Evolutionary conservation across 2,888 invertebrate genomes (phyloP), one percentile per base, ranked within the genome.

Genomic region (Leptinotarsa tumamoca): DNA sequence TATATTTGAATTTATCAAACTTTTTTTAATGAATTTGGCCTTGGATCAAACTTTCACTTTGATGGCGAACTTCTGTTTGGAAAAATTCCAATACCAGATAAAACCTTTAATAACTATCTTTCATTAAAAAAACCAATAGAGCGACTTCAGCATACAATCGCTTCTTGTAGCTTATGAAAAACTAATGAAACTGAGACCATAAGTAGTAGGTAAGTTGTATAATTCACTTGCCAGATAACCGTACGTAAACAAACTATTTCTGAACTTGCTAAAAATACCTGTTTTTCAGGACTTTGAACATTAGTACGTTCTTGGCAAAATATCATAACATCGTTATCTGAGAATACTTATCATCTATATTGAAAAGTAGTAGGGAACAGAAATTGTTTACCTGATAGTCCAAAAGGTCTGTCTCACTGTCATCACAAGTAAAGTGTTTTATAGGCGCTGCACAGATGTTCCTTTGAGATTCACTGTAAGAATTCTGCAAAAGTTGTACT

Each of bases 321-420:
- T 33, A 43, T 43, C 63, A 63, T 14, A 63, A 18, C n/a, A 33
- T 63, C 63, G 15, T 63, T 58, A 58, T 58, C 14, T 58, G 15
- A 27, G 23, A 43, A n/a, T 13, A 58, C 58, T 58, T 58, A 17
- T 17, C 15, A 52, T 52, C 52, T 3, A 15, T 52, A 10, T 43
- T 43, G 10, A 43, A 33, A 33, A 33, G 33, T 33, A 7, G 7
- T 33, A 33, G 33, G 33, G 33, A 33, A 7, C 7, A 33, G 7
- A 33, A 43, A 43, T 43, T 3, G 79, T 79, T 76, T 79, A 82
- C 82, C 43, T 74, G 74, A 33, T 79, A 67, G 17, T 85, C 85
- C 74, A 80, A 75, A 33, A 80, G 63, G 74, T 86, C 87, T 71
- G 81, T 80, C 66, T 86, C 86, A 68, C 80, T 84, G 54, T 84